Evolutionary conservation across 2,113 vertebrate species (phyloP).

Genomic region (Poicephalus meyeri): DNA sequence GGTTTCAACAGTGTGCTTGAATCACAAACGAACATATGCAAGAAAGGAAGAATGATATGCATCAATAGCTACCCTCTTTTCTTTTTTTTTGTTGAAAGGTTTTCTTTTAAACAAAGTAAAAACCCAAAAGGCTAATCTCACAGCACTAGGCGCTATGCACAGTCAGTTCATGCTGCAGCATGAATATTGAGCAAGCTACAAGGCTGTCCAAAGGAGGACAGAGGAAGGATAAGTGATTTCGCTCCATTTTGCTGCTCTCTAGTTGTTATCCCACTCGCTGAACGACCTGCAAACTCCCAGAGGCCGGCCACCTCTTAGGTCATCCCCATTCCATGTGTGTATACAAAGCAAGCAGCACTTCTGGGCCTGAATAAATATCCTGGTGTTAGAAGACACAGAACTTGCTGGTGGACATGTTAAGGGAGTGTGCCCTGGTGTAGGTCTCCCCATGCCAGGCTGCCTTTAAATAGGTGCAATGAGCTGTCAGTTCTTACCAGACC

Average conservation of each 20-base stretch:
- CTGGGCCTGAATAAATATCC: neutral
- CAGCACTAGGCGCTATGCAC: neutral
- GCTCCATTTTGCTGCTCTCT: neutral
- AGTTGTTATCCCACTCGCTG: neutral
- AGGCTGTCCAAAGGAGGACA: slow-evolving; percentile 5
- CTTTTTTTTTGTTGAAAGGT: neutral
- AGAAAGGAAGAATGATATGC: neutral
- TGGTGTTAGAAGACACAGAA: neutral
- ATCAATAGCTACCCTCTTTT: neutral
- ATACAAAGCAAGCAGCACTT: neutral
- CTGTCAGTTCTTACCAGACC: neutral
- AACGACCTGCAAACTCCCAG: neutral
- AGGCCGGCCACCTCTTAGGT: neutral
- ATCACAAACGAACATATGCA: slow-evolving; percentile 56
- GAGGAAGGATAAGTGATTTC: neutral
- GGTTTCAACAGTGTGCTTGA: slow-evolving; percentile 12
- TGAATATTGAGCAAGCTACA: neutral
- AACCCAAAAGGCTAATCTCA: neutral
- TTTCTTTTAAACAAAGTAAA: slow-evolving; percentile 24
- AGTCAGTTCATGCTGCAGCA: neutral
- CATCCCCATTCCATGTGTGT: neutral
- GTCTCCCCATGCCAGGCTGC: neutral
- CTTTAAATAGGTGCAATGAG: neutral
- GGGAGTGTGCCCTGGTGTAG: rapidly evolving
- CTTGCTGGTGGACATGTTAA: neutral